These are phyloP conservation scores for Chamaea fasciata DNA, from an alignment of 2,113 vertebrate genomes.

Conservation along the genomic window DNA sequence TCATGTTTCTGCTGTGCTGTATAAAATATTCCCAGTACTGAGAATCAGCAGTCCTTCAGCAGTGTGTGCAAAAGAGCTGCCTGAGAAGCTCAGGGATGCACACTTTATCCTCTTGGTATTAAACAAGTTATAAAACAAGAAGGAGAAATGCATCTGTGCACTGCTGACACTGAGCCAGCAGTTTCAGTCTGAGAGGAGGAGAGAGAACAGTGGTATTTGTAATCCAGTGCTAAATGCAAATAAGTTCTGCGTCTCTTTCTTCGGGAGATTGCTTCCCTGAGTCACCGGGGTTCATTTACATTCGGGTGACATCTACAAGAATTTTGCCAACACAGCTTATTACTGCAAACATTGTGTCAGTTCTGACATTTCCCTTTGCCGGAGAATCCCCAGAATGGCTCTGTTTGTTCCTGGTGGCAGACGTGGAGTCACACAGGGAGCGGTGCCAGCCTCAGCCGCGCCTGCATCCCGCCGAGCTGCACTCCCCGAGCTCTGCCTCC, in stretches of 20 bases:
- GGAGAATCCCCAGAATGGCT: neutral
- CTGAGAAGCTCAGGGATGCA: neutral
- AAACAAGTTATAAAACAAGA: neutral
- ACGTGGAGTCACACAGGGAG: neutral
- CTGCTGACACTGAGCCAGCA: neutral
- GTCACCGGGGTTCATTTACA: slow-evolving; percentile 40
- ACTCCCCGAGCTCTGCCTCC: neutral
- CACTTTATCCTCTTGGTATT: neutral
- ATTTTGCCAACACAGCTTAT: slow-evolving; percentile 43
- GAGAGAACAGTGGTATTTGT: neutral
- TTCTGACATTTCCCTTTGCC: slow-evolving; percentile 18
- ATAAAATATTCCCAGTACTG: neutral
- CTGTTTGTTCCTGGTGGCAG: neutral
- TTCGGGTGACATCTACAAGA: slow-evolving; percentile 8
- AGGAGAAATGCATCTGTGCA: neutral
- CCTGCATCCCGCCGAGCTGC: neutral
- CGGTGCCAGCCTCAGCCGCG: neutral
- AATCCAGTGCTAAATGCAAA: slow-evolving; percentile 46
- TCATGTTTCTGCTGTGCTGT: neutral
- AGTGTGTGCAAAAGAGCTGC: neutral
- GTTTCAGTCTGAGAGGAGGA: neutral
- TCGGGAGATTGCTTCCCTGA: slow-evolving; percentile 20
- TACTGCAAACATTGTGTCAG: slow-evolving; percentile 47
- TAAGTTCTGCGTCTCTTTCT: neutral
- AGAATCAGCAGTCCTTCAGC: neutral